Percentiles rank a stretch among this genome's conserved stretches.
These are phyloP conservation scores for Eupeodes latifasciatus DNA, from an alignment of 2,888 invertebrate genomes.

Conservation along the genomic window DNA sequence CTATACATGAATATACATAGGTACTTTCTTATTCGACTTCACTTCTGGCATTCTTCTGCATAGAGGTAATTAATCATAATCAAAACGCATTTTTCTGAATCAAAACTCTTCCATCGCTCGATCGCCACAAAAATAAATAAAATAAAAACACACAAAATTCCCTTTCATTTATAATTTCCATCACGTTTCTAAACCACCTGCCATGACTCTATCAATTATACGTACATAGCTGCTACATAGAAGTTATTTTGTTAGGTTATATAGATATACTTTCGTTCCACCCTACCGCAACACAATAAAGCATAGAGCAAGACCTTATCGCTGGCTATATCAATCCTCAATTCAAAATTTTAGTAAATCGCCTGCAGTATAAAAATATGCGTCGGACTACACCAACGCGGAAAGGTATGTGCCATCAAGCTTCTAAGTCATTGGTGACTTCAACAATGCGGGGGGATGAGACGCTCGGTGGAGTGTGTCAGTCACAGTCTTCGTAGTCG, in stretches of 20 bases:
- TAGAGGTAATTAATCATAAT: constrained; percentile 68
- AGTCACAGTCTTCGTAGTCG: not conserved
- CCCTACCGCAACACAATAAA: constrained; percentile 51
- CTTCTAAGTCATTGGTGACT: constrained; percentile 45
- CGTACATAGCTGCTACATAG: not conserved
- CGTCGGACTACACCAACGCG: constrained; percentile 73
- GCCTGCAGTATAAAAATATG: constrained; percentile 29
- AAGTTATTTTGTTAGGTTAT: constrained; percentile 28
- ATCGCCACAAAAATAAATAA: not conserved
- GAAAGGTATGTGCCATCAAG: constrained; percentile 69
- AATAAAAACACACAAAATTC: constrained; percentile 38
- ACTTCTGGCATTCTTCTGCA: constrained; percentile 40
- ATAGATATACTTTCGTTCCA: constrained; percentile 22
- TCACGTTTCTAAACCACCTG: constrained; percentile 74
- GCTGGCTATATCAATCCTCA: constrained; percentile 42
- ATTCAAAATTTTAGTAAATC: constrained; percentile 63
- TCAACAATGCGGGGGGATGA: not conserved
- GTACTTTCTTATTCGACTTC: constrained; percentile 42
- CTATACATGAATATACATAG: not conserved
- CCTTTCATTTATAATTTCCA: constrained; percentile 54
- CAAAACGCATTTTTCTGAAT: constrained; percentile 62
- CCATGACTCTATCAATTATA: constrained; percentile 48
- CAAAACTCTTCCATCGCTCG: constrained; percentile 3
- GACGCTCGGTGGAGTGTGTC: no score
- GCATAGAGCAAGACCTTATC: constrained; percentile 27